Conservation (phyloP, 2,797 vertebrate genomes). For the Gorsachius magnificus region DNA sequence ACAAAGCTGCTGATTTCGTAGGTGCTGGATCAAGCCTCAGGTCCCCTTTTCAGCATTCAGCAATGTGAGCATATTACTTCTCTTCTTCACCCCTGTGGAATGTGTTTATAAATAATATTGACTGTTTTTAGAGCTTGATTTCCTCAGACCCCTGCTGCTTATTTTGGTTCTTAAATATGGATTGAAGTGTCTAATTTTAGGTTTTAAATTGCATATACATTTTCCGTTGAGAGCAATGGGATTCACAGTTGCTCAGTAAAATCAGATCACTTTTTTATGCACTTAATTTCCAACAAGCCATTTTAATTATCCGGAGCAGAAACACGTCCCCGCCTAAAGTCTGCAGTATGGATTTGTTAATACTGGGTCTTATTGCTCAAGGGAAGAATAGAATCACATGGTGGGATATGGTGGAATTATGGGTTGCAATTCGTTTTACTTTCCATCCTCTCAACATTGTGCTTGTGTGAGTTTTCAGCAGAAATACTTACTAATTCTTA, state of each 20-base stretch:
- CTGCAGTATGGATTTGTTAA: neutral
- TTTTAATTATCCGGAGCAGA: neutral
- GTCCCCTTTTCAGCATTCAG: neutral
- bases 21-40: neutral
- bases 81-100: neutral
- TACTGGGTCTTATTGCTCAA: neutral
- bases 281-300: neutral
- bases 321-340: neutral
- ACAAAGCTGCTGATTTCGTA: neutral
- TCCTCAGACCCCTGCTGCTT: conserved; percentile 1
- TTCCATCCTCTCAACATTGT: neutral
- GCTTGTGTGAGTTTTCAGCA: neutral
- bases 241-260: neutral
- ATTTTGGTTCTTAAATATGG: conserved; percentile 2
- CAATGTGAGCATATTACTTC: neutral
- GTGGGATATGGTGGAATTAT: neutral
- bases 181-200: conserved; percentile 1
- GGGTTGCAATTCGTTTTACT: neutral
- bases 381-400: neutral
- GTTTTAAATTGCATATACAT: neutral
- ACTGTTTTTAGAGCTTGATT: neutral
- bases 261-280: neutral
- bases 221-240: neutral
- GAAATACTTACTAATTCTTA: neutral
- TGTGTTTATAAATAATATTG: neutral